Evolutionary conservation across 2,797 vertebrate genomes (phyloP).

Genomic region (Characodon lateralis): DNA sequence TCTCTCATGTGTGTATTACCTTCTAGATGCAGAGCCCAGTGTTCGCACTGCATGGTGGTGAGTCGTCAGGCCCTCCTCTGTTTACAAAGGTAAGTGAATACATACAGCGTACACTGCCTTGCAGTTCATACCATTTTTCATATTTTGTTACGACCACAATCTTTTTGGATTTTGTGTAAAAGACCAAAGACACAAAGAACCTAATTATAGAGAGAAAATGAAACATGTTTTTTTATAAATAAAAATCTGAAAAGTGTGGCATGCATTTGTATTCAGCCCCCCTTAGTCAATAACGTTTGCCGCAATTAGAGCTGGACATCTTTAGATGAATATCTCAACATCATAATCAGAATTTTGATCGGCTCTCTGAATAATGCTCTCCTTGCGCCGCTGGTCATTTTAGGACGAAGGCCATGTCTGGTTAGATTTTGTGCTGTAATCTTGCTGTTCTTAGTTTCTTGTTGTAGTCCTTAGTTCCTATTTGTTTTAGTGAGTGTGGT

Average conservation of each 20-base stretch:
- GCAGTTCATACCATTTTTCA: background rate
- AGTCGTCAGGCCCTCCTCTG: slow-evolving; percentile 81
- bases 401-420: background rate
- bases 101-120: background rate
- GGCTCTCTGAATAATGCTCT: no score
- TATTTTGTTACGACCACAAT: background rate
- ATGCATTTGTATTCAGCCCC: background rate
- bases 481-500: background rate
- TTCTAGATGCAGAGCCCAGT: slow-evolving; percentile 89
- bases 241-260: background rate
- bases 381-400: background rate
- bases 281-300: background rate
- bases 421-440: background rate
- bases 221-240: background rate
- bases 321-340: background rate
- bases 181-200: background rate
- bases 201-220: background rate
- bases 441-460: background rate
- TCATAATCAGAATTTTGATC: background rate
- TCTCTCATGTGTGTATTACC: background rate
- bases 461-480: background rate
- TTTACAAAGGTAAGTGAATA: slow-evolving; percentile 88
- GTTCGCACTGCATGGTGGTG: slow-evolving; percentile 79
- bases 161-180: background rate
- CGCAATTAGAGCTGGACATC: no score